Percentiles rank a stretch among this genome's conserved stretches.
Conservation (phyloP, 37 sponge, comb jelly and placozoan species). For the Diacarnus erythraeanus region DNA sequence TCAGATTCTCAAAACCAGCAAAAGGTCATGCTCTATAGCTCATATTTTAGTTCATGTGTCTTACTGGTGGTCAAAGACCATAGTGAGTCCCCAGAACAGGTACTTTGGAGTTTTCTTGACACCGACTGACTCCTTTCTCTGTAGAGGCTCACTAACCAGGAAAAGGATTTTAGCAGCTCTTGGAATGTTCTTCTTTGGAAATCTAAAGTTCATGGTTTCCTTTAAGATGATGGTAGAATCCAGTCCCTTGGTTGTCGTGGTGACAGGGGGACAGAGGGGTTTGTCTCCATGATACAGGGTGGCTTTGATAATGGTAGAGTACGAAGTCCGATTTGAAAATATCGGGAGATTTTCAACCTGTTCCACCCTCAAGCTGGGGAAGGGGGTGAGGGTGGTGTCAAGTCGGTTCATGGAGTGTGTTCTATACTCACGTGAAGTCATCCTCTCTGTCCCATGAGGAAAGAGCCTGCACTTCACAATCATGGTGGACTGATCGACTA, state of each 20-base stretch:
- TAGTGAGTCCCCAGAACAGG: slow-evolving; percentile 59
- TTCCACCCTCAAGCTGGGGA: slow-evolving; percentile 6
- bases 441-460: slow-evolving; percentile 61
- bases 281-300: slow-evolving; percentile 75
- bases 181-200: slow-evolving; percentile 56
- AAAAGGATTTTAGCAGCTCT: slow-evolving; percentile 64
- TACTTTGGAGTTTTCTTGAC: slow-evolving; percentile 27
- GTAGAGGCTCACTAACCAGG: slow-evolving; percentile 16
- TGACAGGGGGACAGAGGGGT: slow-evolving; percentile 32
- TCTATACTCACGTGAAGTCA: slow-evolving; percentile 40
- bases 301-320: slow-evolving; percentile 34
- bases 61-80: slow-evolving; percentile 57
- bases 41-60: too few relatives aligned
- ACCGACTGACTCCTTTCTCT: slow-evolving; percentile 20
- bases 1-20: too few relatives aligned
- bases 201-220: slow-evolving; percentile 56
- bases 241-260: slow-evolving; percentile 10
- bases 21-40: too few relatives aligned
- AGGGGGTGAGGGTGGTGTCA: neutral
- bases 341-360: slow-evolving; percentile 30
- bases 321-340: neutral
- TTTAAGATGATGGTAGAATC: slow-evolving; percentile 16
- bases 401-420: neutral
- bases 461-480: slow-evolving; percentile 29
- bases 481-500: neutral